Percentiles rank a stretch among this genome's conserved stretches.
phyloP scores from a whole-genome alignment of 1,140 invertebrate species.

The Gryon sp. region DNA sequence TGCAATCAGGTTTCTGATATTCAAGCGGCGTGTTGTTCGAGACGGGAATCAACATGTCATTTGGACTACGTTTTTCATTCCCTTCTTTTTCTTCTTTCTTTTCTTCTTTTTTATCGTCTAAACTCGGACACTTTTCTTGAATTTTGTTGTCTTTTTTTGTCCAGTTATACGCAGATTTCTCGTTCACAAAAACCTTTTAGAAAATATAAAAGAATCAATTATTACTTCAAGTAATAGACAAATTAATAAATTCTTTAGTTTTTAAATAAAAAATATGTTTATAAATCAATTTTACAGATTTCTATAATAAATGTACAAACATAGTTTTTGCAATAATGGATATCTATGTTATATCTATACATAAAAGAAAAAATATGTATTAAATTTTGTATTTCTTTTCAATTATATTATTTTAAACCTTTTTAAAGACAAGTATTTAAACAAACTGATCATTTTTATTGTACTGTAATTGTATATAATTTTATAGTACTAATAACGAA shows the following conservation, averaged over 20 bases:
- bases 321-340: too few species aligned
- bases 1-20: slow-evolving; percentile 76
- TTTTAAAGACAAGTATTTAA: too few species aligned
- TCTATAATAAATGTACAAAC: slow-evolving; percentile 2
- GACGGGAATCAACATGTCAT: slow-evolving; percentile 75
- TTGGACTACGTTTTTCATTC: slow-evolving; percentile 74
- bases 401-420: too few species aligned
- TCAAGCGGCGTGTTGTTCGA: slow-evolving; percentile 75
- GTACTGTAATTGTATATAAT: too few species aligned
- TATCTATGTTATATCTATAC: too few species aligned
- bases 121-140: slow-evolving; percentile 75
- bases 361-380: too few species aligned
- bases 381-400: too few species aligned
- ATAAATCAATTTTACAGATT: too few species aligned
- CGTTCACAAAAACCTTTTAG: slow-evolving; percentile 72
- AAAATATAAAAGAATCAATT: slow-evolving; percentile 29
- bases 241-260: too few species aligned
- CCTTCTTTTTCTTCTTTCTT: slow-evolving; percentile 65
- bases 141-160: slow-evolving; percentile 75
- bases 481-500: slow-evolving; percentile 50
- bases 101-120: slow-evolving; percentile 75
- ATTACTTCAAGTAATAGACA: too few species aligned
- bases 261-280: slow-evolving; percentile 7
- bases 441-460: slow-evolving; percentile 8
- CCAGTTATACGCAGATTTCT: slow-evolving; percentile 73